Evolutionary conservation across 2,888 invertebrate species (phyloP).

Genomic region (Trachelus iudaicus): DNA sequence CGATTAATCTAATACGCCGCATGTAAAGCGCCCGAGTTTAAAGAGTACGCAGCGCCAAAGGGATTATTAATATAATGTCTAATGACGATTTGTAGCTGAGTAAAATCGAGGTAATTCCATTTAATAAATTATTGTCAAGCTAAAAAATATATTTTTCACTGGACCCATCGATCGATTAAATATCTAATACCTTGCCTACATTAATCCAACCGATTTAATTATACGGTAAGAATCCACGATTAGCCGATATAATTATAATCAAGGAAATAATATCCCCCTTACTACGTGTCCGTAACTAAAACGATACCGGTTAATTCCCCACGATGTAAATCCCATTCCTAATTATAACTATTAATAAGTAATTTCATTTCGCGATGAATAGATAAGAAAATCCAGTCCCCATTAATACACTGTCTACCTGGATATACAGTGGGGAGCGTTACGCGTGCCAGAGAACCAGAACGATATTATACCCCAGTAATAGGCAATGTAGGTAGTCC

Average conservation of each 20-base stretch:
- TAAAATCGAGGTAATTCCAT: neutral
- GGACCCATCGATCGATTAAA: neutral
- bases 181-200: neutral
- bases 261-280: neutral
- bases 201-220: neutral
- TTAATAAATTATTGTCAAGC: neutral
- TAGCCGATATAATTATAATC: neutral
- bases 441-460: neutral
- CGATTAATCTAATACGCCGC: slow-evolving; percentile 41
- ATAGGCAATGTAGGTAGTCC: neutral
- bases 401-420: neutral
- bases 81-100: neutral
- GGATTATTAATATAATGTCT: neutral
- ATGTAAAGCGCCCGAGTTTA: slow-evolving; percentile 9
- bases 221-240: neutral
- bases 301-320: neutral
- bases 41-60: neutral
- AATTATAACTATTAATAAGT: slow-evolving; percentile 19
- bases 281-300: neutral
- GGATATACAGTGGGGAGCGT: neutral
- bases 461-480: neutral
- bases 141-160: neutral
- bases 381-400: slow-evolving; percentile 8
- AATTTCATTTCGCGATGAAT: slow-evolving; percentile 16
- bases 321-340: slow-evolving; percentile 13